phyloP scores from a whole-genome alignment of 2,888 invertebrate species.

The Notocelia uddmanniana region DNA sequence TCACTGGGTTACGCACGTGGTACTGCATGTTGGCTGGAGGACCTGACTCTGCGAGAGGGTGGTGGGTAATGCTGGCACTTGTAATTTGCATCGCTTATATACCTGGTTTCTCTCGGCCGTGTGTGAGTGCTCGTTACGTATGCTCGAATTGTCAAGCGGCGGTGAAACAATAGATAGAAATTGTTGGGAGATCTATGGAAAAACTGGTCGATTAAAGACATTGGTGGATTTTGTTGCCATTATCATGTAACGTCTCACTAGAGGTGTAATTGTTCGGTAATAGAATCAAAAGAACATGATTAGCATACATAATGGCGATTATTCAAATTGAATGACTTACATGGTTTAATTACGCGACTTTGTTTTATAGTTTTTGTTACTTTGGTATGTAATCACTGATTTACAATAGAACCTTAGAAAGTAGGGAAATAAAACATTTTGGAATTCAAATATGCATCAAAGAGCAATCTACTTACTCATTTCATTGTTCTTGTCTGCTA shows the following conservation, averaged over 20 bases:
- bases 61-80: conserved; percentile 77
- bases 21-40: conserved; percentile 74
- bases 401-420: conserved; percentile 8
- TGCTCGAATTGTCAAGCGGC: conserved; percentile 74
- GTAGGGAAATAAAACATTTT: background rate
- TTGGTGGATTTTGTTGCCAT: conserved; percentile 58
- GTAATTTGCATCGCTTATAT: conserved; percentile 85
- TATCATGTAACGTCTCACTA: conserved; percentile 48
- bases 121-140: conserved; percentile 78
- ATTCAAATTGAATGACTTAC: conserved; percentile 31
- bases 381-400: background rate
- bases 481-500: background rate
- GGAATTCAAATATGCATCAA: background rate
- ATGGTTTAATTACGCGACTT: conserved; percentile 4
- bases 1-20: conserved; percentile 73
- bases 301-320: conserved; percentile 48
- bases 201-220: conserved; percentile 60
- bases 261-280: conserved; percentile 56
- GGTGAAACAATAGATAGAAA: conserved; percentile 83
- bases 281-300: conserved; percentile 48
- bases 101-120: conserved; percentile 77
- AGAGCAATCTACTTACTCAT: background rate
- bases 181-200: conserved; percentile 70
- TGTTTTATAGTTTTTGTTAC: conserved; percentile 12
- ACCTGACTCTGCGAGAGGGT: conserved; percentile 75